Conservation (phyloP, 2,888 invertebrate species). For the Calliscelio sp. region DNA sequence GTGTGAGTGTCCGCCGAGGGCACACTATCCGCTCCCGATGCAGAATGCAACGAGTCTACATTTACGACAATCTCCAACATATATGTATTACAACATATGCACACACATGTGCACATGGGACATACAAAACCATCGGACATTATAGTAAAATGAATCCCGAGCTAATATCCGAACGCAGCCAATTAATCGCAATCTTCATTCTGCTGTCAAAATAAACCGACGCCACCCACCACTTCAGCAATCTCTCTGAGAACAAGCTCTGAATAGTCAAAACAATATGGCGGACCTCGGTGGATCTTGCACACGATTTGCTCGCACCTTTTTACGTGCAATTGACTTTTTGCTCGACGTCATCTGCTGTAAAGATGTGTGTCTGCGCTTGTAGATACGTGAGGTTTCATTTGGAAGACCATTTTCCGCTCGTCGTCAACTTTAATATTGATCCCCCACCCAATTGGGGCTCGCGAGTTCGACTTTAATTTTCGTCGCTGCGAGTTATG, state of each 20-base stretch:
- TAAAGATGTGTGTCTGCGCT: too few relatives aligned
- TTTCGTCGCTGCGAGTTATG: conserved; percentile 12
- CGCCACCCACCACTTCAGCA: background rate
- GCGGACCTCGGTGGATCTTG: conserved; percentile 68
- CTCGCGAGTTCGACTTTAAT: conserved; percentile 27
- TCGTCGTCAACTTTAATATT: conserved; percentile 18
- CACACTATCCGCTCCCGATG: conserved; percentile 41
- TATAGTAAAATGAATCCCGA: too few relatives aligned
- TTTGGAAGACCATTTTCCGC: too few relatives aligned
- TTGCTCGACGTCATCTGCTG: too few relatives aligned
- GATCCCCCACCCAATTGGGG: conserved; percentile 1
- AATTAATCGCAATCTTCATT: background rate
- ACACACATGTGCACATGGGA: background rate
- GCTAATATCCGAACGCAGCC: too few relatives aligned
- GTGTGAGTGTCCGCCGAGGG: conserved; percentile 46
- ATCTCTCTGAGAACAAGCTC: background rate
- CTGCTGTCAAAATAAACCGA: background rate
- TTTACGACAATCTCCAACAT: conserved; percentile 23
- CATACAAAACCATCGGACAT: background rate
- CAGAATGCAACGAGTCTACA: conserved; percentile 45
- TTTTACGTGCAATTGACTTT: too few relatives aligned
- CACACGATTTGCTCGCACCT: conserved; percentile 67
- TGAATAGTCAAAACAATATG: conserved; percentile 62
- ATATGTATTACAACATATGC: background rate
- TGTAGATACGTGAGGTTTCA: too few relatives aligned